phyloP scores from a whole-genome alignment of 2,888 invertebrate species.

The Bibio marci region DNA sequence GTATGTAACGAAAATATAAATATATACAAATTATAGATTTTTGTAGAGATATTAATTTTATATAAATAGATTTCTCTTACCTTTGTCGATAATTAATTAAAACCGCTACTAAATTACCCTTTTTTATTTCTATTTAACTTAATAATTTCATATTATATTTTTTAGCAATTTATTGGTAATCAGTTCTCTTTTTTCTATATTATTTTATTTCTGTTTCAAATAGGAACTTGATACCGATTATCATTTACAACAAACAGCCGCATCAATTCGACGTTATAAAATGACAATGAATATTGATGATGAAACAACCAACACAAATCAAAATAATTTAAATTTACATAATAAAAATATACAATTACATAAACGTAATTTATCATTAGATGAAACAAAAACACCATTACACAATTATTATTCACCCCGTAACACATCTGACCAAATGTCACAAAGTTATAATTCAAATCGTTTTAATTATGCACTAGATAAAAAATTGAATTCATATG shows the following conservation, averaged over 20 bases:
- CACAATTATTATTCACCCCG: background rate
- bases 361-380: conserved; percentile 14
- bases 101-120: no score
- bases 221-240: conserved; percentile 31
- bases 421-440: background rate
- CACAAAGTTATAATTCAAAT: background rate
- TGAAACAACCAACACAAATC: conserved; percentile 10
- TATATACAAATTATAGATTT: no score
- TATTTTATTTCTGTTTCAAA: background rate
- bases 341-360: conserved; percentile 7
- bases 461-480: conserved; percentile 13
- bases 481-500: conserved; percentile 27
- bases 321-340: conserved; percentile 13
- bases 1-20: no score
- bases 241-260: conserved; percentile 36
- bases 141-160: background rate
- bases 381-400: conserved; percentile 7
- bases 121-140: background rate
- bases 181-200: no score
- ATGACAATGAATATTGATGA: background rate
- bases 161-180: no score
- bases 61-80: no score
- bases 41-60: no score
- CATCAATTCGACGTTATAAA: conserved; percentile 15
- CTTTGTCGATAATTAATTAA: no score